A percentile compares a stretch with the other conserved stretches of the same genome.
Evolutionary conservation across 2,888 invertebrate species (phyloP).

Genomic region (Leptopilina myrica): DNA sequence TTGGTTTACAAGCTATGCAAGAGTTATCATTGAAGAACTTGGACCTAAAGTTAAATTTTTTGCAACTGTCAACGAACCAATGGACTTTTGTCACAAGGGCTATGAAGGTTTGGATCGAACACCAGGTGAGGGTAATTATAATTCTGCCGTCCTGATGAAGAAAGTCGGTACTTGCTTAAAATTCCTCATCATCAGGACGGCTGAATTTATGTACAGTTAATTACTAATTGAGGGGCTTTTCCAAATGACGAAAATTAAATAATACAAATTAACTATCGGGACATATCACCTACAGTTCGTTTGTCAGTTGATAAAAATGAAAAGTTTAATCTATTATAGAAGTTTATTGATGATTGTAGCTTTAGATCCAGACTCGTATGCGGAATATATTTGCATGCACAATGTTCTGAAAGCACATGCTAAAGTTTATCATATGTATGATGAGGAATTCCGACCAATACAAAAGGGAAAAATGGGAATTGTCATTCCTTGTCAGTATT

Average conservation of each 20-base stretch:
- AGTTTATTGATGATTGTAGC: background rate
- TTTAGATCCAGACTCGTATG: slow-evolving; percentile 3
- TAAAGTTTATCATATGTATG: slow-evolving; percentile 81
- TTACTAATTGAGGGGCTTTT: too few relatives aligned
- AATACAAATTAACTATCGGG: too few relatives aligned
- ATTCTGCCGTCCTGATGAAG: too few relatives aligned
- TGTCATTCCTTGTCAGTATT: slow-evolving; percentile 46
- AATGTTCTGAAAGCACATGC: slow-evolving; percentile 86
- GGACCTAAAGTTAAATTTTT: slow-evolving; percentile 79
- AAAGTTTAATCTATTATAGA: background rate
- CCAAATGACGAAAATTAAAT: too few relatives aligned
- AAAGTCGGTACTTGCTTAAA: too few relatives aligned
- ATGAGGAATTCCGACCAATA: slow-evolving; percentile 79
- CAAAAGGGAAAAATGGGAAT: slow-evolving; percentile 78
- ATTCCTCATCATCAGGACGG: too few relatives aligned
- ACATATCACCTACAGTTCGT: too few relatives aligned
- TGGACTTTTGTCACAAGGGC: slow-evolving; percentile 78
- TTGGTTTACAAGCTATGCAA: slow-evolving; percentile 81
- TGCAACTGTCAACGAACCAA: slow-evolving; percentile 89
- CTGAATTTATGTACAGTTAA: too few relatives aligned
- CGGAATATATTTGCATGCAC: slow-evolving; percentile 83
- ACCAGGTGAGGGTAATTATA: slow-evolving; percentile 53
- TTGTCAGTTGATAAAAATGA: too few relatives aligned
- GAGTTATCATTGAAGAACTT: slow-evolving; percentile 78
- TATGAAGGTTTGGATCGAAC: slow-evolving; percentile 71